A percentile compares a stretch with the other conserved stretches of the same genome.
phyloP scores from a whole-genome alignment of 2,888 invertebrate species.

The Tenthredo distinguenda region DNA sequence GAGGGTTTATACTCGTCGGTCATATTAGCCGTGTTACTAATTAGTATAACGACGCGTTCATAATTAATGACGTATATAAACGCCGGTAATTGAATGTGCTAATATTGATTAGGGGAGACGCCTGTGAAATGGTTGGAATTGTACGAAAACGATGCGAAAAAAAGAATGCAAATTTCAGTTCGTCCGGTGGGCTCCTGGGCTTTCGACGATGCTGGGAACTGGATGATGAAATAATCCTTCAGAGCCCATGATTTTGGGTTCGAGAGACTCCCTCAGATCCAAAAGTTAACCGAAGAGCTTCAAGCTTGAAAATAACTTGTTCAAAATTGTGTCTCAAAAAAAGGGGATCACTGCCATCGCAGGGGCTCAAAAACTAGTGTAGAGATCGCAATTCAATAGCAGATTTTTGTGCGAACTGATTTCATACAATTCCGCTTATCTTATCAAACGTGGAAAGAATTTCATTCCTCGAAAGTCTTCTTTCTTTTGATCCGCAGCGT shows the following conservation, averaged over 20 bases:
- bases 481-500: conserved; percentile 1
- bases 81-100: background rate
- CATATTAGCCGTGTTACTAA: background rate
- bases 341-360: background rate
- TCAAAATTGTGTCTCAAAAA: background rate
- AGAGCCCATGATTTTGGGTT: background rate
- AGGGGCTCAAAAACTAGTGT: background rate
- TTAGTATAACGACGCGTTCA: background rate
- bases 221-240: background rate
- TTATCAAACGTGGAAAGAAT: too few relatives aligned
- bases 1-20: background rate
- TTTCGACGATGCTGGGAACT: background rate
- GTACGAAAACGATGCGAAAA: background rate
- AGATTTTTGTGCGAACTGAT: background rate
- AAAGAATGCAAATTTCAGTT: background rate
- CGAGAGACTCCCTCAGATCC: background rate
- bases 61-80: background rate
- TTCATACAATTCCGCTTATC: background rate
- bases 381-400: background rate
- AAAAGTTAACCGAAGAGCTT: background rate
- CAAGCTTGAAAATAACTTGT: background rate
- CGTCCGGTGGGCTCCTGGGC: background rate
- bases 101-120: background rate
- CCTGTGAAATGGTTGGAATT: background rate
- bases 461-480: background rate